Evolutionary conservation across 1,140 invertebrate species (phyloP).

Genomic region (Galendromus occidentalis): DNA sequence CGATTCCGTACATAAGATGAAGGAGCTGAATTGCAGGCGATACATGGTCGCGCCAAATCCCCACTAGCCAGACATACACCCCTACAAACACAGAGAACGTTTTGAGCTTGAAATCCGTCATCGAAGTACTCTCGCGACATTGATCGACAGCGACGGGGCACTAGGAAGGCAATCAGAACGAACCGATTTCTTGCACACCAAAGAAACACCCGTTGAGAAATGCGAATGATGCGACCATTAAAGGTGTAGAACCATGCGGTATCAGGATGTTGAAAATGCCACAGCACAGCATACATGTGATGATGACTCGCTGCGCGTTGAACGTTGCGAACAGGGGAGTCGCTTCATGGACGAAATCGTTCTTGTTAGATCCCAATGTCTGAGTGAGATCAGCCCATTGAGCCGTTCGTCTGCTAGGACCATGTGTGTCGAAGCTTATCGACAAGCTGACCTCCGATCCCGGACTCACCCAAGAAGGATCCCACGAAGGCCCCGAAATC

Average conservation of each 20-base stretch:
- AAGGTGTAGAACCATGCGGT: neutral
- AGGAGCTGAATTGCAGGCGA: conserved; percentile 34
- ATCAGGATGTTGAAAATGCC: conserved; percentile 3
- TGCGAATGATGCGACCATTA: neutral
- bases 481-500: neutral
- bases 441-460: too few relatives aligned
- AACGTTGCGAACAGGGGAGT: conserved; percentile 1
- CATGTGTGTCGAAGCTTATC: too few relatives aligned
- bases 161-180: neutral
- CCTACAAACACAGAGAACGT: neutral
- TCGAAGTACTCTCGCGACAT: too few relatives aligned
- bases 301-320: neutral
- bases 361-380: too few relatives aligned
- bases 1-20: conserved; percentile 36
- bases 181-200: conserved; percentile 4
- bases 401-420: too few relatives aligned
- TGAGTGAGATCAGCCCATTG: too few relatives aligned
- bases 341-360: neutral
- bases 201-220: conserved; percentile 3
- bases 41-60: conserved; percentile 32
- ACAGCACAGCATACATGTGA: conserved; percentile 7
- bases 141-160: too few relatives aligned
- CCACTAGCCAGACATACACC: conserved; percentile 11
- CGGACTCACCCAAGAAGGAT: neutral
- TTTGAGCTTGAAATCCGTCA: too few relatives aligned